Conservation (phyloP, 2,113 vertebrate genomes). For the Pygathrix nemaeus region DNA sequence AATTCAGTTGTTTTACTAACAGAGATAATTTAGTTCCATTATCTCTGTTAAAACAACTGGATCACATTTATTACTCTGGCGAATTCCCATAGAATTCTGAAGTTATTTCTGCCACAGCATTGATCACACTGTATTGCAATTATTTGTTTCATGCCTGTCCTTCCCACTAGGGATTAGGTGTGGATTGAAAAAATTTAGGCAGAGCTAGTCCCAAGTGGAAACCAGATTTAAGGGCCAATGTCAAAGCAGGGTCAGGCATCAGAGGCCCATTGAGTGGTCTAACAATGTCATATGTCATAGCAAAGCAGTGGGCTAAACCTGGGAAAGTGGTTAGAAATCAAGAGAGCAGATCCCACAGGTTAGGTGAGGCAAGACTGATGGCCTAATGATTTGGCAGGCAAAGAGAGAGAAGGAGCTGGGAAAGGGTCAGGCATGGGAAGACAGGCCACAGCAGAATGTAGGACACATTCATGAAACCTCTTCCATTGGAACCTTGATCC, state of each 20-base stretch:
- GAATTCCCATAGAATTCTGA: not conserved
- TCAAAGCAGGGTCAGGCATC: not conserved
- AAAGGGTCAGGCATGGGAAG: not conserved
- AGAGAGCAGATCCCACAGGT: not conserved
- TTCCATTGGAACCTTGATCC: not conserved
- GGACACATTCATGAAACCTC: not conserved
- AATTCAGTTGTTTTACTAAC: constrained; percentile 35
- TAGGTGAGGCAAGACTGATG: not conserved
- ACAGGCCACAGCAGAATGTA: not conserved
- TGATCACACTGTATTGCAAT: not conserved
- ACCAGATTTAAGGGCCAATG: not conserved
- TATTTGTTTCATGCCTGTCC: not conserved
- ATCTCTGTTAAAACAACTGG: constrained; percentile 25
- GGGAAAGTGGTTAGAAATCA: not conserved
- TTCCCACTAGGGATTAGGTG: not conserved
- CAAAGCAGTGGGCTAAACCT: not conserved
- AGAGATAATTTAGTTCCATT: constrained; percentile 31
- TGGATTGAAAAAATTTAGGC: not conserved
- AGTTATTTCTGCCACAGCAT: not conserved
- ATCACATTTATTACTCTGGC: not conserved
- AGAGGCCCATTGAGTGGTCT: not conserved
- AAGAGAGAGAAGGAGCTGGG: not conserved
- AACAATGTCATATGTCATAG: not conserved
- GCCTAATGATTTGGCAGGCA: not conserved
- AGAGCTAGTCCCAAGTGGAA: not conserved